Conservation (phyloP, 2,113 vertebrate species). For the Patagioenas fasciata region DNA sequence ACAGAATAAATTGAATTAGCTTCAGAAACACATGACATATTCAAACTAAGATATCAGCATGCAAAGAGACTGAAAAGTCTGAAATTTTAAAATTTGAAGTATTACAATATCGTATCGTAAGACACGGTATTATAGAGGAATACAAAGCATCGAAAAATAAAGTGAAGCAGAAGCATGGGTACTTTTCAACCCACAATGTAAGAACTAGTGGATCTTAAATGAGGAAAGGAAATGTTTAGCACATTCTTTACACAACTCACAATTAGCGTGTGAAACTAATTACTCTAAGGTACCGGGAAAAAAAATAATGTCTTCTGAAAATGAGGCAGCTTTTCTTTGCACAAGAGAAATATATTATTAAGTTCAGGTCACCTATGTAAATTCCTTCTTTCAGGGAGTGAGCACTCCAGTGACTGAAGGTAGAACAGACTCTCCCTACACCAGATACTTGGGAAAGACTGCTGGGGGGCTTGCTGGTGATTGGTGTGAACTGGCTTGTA, state of each 20-base stretch:
- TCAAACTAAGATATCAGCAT: not conserved
- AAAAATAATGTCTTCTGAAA: not conserved
- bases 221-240: slow-evolving; percentile 3
- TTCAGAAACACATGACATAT: not conserved
- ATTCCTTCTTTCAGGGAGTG: not conserved
- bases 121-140: not conserved
- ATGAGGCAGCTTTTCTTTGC: not conserved
- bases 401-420: not conserved
- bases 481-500: not conserved
- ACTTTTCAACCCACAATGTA: not conserved
- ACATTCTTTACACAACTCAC: slow-evolving; percentile 15
- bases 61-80: not conserved
- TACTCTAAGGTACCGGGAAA: slow-evolving; percentile 9
- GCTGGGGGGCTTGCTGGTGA: not conserved
- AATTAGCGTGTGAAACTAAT: slow-evolving; percentile 23
- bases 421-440: not conserved
- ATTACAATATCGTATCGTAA: not conserved
- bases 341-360: not conserved
- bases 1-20: not conserved
- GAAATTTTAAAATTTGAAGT: not conserved
- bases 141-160: not conserved
- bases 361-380: not conserved
- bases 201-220: not conserved
- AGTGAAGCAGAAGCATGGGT: not conserved
- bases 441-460: not conserved